Conservation (phyloP, 2,888 invertebrate species). For the Lottia gigantea region DNA sequence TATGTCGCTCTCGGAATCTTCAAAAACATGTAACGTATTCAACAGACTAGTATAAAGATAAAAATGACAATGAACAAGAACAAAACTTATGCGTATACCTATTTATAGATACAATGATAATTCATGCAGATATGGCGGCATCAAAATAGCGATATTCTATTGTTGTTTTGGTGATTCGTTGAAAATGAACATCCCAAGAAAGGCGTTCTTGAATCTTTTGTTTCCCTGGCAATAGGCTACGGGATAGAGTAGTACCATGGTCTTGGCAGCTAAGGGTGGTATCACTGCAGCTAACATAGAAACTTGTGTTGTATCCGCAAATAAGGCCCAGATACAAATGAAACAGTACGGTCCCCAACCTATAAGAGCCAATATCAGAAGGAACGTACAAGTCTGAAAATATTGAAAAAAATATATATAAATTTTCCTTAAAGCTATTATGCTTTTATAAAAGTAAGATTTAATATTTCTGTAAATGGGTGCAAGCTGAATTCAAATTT, state of each 20-base stretch:
- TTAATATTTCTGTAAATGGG: neutral
- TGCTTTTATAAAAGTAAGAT: neutral
- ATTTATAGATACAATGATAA: too few species aligned
- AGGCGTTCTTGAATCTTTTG: conserved; percentile 27
- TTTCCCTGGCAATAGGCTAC: conserved; percentile 28
- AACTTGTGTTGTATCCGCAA: conserved; percentile 27
- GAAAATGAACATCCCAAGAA: neutral
- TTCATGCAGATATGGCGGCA: too few species aligned
- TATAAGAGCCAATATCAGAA: conserved; percentile 35
- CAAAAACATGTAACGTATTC: too few species aligned
- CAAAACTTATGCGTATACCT: too few species aligned
- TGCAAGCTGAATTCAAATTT: too few species aligned
- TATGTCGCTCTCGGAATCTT: too few species aligned
- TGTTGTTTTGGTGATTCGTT: neutral
- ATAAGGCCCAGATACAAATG: conserved; percentile 38
- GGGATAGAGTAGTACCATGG: conserved; percentile 31
- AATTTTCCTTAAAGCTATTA: neutral
- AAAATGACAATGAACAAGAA: too few species aligned
- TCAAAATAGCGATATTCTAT: too few species aligned
- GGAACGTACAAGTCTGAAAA: conserved; percentile 43
- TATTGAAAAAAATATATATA: conserved; percentile 2
- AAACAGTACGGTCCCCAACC: conserved; percentile 50
- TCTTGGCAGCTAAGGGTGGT: conserved; percentile 34
- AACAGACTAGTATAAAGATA: too few species aligned
- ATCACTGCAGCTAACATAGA: conserved; percentile 32